Base-by-base conservation (phyloP, 2,797 vertebrate species). In the Sparidentex hasta region DNA sequence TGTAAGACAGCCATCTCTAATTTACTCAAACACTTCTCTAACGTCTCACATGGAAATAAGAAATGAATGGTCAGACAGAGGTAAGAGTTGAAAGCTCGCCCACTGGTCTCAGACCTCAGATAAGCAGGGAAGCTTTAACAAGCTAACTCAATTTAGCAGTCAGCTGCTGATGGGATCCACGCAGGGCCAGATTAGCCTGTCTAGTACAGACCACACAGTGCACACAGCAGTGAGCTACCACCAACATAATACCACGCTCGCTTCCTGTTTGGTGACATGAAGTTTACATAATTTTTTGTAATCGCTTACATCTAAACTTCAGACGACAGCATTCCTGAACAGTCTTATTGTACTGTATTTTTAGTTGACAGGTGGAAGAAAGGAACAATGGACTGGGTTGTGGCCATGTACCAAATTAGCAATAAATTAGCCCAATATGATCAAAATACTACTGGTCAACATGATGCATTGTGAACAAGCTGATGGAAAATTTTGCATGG, bases 71-170 rank as follows among this genome's bases (percentile, higher is more conserved):
- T 33, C 65, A 38, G 51, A 75, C 46, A 86, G 55, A 61, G 63
- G 64, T 43, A 57, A 55, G 44, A 48, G 56, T 25, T 71, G 29
- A 67, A 77, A 76, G 50, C 71, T 62, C 66, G 46, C 25, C 55
- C 46, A n/a, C 79, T 51, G 65, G 55, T 80, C 61, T 82, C 67
- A 76, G 65, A 73, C 78, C 78, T 88, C 64, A 83, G 74, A 84
- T 62, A 23, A 74, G 76, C 77, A 78, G 86, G 74, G 75, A n/a
- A 80, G 85, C 75, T 87, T 92, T 92, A 90, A 93, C 85, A 88
- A 86, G 88, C 54, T 93, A 94, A 94, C 85, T 92, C 65, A 87
- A 93, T 94, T 93, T 84, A 87, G 50, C 81, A 87, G 90, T 92
- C 87, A 86, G 85, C 87, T 89, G 84, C 89, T 92, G 80, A 94